Evolutionary conservation across 2,113 vertebrate genomes (phyloP).

Genomic region (Plotosus lineatus): DNA sequence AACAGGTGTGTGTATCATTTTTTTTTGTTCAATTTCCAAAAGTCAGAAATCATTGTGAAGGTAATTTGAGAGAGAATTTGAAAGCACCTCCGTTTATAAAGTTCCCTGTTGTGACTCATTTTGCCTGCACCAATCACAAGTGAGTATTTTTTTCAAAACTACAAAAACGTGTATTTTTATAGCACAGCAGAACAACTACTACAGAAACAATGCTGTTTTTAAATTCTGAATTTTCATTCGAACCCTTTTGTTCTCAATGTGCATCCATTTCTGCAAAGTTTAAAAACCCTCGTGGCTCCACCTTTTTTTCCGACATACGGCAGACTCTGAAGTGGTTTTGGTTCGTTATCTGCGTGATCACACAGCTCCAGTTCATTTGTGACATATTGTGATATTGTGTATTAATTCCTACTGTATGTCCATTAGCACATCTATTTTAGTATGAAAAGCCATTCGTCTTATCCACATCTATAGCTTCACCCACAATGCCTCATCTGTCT

Average conservation of each 20-base stretch:
- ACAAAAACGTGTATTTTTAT: not conserved
- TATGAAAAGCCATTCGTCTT: not conserved
- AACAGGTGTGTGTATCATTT: no score
- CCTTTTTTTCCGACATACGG: not conserved
- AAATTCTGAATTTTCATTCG: not conserved
- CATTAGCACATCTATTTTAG: no score
- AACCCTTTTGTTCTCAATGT: not conserved
- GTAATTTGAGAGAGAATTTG: no score
- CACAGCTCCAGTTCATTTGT: no score
- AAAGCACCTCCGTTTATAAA: no score
- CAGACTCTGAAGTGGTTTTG: not conserved
- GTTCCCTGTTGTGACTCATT: no score
- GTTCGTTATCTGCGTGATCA: no score
- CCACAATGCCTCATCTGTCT: slow-evolving; percentile 7
- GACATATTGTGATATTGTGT: no score
- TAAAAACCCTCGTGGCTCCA: not conserved
- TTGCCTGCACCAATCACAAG: no score
- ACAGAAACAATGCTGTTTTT: not conserved
- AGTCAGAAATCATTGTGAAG: no score
- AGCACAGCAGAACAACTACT: not conserved
- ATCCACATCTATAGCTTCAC: slow-evolving; percentile 24
- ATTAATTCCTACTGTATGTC: no score
- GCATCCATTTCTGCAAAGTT: not conserved
- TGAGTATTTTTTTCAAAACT: not conserved
- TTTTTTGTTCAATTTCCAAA: no score